A percentile compares a stretch with the other conserved stretches of the same genome.
Evolutionary conservation across 2,113 vertebrate genomes (phyloP).

Genomic region (Carassius carassius): DNA sequence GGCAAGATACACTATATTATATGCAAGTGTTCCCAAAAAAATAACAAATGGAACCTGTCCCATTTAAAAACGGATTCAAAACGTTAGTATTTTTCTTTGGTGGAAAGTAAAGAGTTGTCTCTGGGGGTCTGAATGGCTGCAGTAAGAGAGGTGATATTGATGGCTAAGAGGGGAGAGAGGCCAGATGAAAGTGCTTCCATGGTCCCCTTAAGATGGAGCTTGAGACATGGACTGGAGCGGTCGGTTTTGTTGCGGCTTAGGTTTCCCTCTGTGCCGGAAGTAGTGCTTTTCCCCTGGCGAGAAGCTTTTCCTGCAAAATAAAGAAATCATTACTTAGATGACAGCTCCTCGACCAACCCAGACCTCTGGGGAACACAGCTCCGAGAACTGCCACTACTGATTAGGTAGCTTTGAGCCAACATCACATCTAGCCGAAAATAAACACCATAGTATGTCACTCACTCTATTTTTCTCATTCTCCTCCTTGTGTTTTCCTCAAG

Average conservation of each 20-base stretch:
- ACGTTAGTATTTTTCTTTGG: slow-evolving; percentile 51
- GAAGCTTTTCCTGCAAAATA: slow-evolving; percentile 84
- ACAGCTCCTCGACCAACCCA: slow-evolving; percentile 72
- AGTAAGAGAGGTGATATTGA: slow-evolving; percentile 70
- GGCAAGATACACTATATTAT: slow-evolving; percentile 32
- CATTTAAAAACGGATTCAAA: slow-evolving; percentile 46
- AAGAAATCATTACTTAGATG: slow-evolving; percentile 84
- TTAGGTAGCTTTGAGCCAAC: slow-evolving; percentile 65
- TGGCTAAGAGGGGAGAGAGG: slow-evolving; percentile 74
- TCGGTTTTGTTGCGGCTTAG: slow-evolving; percentile 63
- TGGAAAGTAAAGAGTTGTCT: slow-evolving; percentile 44
- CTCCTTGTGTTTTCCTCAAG: background rate
- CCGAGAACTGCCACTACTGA: slow-evolving; percentile 73
- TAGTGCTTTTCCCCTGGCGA: slow-evolving; percentile 77
- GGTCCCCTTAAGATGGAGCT: slow-evolving; percentile 77
- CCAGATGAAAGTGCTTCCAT: slow-evolving; percentile 74
- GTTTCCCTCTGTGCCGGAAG: slow-evolving; percentile 78
- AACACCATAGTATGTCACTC: slow-evolving; percentile 31
- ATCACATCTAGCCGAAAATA: slow-evolving; percentile 63
- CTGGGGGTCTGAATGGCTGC: slow-evolving; percentile 35
- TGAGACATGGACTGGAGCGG: slow-evolving; percentile 69
- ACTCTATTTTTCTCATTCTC: background rate
- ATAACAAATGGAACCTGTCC: slow-evolving; percentile 50
- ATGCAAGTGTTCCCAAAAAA: slow-evolving; percentile 40
- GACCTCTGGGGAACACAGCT: slow-evolving; percentile 62